A percentile compares a stretch with the other conserved stretches of the same genome.
Evolutionary conservation across 2,888 invertebrate genomes (phyloP).

Genomic region (Yponomeuta malinellus): DNA sequence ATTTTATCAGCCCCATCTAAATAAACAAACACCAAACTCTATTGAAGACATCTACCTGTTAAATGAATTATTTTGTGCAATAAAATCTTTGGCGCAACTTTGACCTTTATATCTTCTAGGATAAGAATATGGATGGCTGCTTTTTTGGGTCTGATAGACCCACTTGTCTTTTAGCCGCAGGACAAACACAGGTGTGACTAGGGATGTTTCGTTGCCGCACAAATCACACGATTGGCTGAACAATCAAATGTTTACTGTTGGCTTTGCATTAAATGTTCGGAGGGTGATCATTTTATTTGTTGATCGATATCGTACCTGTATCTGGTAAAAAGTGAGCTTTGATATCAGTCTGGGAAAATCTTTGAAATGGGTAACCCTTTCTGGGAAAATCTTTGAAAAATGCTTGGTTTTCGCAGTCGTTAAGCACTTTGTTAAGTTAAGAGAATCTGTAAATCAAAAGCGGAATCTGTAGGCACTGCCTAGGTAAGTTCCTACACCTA

Average conservation of each 20-base stretch:
- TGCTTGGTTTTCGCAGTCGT: neutral
- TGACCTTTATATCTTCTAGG: neutral
- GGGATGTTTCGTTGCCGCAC: neutral
- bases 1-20: neutral
- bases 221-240: neutral
- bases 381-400: neutral
- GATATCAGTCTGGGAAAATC: constrained; percentile 1
- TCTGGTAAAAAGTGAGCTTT: neutral
- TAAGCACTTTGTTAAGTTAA: too few species aligned
- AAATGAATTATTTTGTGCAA: neutral
- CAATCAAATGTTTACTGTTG: neutral
- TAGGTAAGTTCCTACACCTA: too few species aligned
- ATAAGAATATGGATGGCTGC: neutral
- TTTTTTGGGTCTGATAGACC: neutral
- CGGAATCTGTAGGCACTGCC: too few species aligned
- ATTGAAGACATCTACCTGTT: neutral
- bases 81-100: neutral
- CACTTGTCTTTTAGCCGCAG: neutral
- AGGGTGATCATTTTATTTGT: neutral
- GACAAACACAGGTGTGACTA: neutral
- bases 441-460: too few species aligned
- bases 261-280: neutral
- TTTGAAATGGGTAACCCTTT: neutral
- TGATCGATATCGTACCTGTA: neutral
- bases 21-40: neutral